Percentiles rank a stretch among this genome's conserved stretches.
Conservation (phyloP, 30 jellyfish, hydroid and myxozoan species). For the Hydra vulgaris region DNA sequence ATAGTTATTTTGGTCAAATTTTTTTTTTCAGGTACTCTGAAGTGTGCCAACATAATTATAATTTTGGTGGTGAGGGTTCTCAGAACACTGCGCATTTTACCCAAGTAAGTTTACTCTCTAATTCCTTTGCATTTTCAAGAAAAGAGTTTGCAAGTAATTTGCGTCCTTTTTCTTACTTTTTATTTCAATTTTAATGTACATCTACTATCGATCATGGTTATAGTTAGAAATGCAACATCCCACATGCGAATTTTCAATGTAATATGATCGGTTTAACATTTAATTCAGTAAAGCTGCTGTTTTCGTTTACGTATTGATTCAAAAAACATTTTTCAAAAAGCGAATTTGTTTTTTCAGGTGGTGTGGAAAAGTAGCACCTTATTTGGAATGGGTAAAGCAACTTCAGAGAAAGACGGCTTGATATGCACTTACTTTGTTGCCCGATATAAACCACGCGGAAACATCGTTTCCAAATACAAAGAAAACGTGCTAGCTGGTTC, state of each 20-base stretch:
- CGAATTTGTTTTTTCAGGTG: background rate
- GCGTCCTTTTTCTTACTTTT: no score
- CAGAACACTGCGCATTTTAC: background rate
- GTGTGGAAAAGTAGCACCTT: background rate
- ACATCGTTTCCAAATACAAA: background rate
- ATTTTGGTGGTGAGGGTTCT: background rate
- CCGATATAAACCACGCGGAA: background rate
- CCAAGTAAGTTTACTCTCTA: background rate
- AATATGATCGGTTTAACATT: no score
- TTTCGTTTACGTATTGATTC: background rate
- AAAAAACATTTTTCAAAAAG: no score
- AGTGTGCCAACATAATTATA: background rate
- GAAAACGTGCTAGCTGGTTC: background rate
- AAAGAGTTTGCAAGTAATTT: no score
- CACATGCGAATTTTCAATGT: no score
- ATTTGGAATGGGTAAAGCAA: background rate
- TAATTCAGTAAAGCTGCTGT: no score
- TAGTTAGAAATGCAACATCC: no score
- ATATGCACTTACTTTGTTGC: background rate
- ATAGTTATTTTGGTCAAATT: no score
- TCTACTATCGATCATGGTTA: no score
- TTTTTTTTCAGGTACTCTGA: background rate
- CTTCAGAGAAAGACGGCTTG: background rate
- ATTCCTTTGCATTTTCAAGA: no score
- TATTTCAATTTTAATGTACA: no score